These are phyloP conservation scores for Dreissena rostriformis DNA, from an alignment of 1,140 invertebrate genomes.

Conservation along the genomic window DNA sequence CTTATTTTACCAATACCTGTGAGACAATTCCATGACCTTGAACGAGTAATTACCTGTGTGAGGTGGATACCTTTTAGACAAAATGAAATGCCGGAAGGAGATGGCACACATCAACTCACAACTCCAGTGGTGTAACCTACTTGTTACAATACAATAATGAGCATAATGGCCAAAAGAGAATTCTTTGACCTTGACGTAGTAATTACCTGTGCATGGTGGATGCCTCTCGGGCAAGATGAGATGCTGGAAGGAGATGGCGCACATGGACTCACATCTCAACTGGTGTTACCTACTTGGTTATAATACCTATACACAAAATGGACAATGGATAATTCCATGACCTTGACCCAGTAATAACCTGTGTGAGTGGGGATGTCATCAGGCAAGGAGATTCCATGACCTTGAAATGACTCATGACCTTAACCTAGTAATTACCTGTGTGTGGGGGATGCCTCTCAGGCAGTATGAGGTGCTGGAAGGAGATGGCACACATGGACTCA, in stretches of 20 bases:
- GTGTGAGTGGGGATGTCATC: too few relatives aligned
- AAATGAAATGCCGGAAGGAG: constrained; percentile 92
- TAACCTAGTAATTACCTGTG: constrained; percentile 87
- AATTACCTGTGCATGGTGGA: constrained; percentile 93
- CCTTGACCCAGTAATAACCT: too few relatives aligned
- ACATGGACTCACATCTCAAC: constrained; percentile 82
- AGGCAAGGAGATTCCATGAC: too few relatives aligned
- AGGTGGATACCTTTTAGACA: constrained; percentile 96
- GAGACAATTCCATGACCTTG: too few relatives aligned
- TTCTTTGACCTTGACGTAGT: too few relatives aligned
- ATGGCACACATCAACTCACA: constrained; percentile 88
- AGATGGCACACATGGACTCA: constrained; percentile 88
- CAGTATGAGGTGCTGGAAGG: constrained; percentile 94
- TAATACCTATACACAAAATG: too few relatives aligned
- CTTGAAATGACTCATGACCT: too few relatives aligned
- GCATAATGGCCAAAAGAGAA: too few relatives aligned
- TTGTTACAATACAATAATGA: too few relatives aligned
- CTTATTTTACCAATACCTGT: too few relatives aligned
- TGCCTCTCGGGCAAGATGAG: constrained; percentile 95
- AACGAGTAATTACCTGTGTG: constrained; percentile 87
- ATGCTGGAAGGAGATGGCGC: constrained; percentile 92
- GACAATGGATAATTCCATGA: too few relatives aligned
- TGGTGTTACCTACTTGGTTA: too few relatives aligned
- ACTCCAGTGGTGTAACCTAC: constrained; percentile 84
- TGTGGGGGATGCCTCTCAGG: constrained; percentile 96